Evolutionary conservation across 1,140 invertebrate species (phyloP), one percentile per base, ranked within the genome.

Genomic region (Epicauta chinensis): DNA sequence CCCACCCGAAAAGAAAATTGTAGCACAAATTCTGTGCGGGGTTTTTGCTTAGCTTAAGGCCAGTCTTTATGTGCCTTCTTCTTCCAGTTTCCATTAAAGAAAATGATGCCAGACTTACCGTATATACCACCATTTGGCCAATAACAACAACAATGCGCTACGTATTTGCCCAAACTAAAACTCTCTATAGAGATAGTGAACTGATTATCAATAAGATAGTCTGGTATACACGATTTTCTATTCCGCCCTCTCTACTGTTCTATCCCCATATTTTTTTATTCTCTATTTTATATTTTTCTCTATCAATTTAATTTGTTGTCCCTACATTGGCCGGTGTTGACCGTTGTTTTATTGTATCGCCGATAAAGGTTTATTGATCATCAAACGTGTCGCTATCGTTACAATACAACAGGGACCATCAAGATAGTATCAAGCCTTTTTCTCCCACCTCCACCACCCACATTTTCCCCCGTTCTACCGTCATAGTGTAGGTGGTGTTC

Each of bases 121-220:
- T n/a, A n/a, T n/a, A n/a, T 23, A 55, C 53, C 40, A 51, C 51
- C 58, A 53, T 42, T 44, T 17, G 49, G 36, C 43, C n/a, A n/a
- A n/a, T n/a, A n/a, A n/a, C n/a, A n/a, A n/a, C n/a, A n/a, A n/a
- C n/a, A n/a, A 23, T 23, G 1, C 34, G 40, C 40, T 58, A 49
- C 51, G 46, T 51, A 53, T 61, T 58, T 61, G 7, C 23, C 23
- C 45, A 34, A 23, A 29, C 44, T 49, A 55, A 52, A 58, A 52
- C 56, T 58, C 55, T 23, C 4, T 61, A 57, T 48, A 45, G 48
- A 37, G 45, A 12, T 15, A 52, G 10, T 29, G 16, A 47, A 46
- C 47, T 58, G 56, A 61, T 61, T 58, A 61, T 61, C 59, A 61
- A 58, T 58, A 51, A 52, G 59, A 58, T 60, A 58, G 48, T 49